Evolutionary conservation across 2,888 invertebrate species (phyloP).

Genomic region (Acleris literana): DNA sequence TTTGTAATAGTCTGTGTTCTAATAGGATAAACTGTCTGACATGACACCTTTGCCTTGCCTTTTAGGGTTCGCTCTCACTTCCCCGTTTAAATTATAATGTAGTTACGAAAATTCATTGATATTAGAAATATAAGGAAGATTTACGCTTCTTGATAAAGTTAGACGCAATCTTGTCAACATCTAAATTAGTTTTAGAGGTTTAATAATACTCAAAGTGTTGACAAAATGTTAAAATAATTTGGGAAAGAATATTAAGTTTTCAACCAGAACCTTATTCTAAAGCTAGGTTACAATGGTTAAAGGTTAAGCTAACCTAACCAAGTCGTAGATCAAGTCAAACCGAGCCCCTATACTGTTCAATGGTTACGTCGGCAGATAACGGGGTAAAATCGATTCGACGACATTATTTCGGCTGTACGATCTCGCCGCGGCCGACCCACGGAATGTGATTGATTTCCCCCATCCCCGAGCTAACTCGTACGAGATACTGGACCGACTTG

Average conservation of each 20-base stretch:
- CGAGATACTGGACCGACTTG: constrained; percentile 39
- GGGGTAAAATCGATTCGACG: constrained; percentile 12
- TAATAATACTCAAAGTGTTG: too few species aligned
- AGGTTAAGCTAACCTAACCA: too few species aligned
- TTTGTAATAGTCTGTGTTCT: too few species aligned
- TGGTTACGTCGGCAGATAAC: neutral
- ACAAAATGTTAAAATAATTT: too few species aligned
- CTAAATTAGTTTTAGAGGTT: too few species aligned
- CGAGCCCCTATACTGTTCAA: neutral
- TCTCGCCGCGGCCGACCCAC: constrained; percentile 17
- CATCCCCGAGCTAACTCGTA: constrained; percentile 42
- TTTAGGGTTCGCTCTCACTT: constrained; percentile 14
- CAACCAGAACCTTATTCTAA: too few species aligned
- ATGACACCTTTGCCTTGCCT: too few species aligned
- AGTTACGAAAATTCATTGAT: constrained; percentile 22
- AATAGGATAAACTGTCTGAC: too few species aligned
- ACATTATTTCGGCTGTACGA: constrained; percentile 16
- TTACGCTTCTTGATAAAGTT: neutral
- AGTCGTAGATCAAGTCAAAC: too few species aligned
- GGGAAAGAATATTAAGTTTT: too few species aligned
- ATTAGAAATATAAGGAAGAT: constrained; percentile 1
- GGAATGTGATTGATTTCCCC: constrained; percentile 52
- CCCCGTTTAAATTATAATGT: constrained; percentile 7
- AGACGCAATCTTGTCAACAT: too few species aligned
- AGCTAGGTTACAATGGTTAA: too few species aligned